Conservation (phyloP, 1,140 invertebrate species). For the Nymphalis io region DNA sequence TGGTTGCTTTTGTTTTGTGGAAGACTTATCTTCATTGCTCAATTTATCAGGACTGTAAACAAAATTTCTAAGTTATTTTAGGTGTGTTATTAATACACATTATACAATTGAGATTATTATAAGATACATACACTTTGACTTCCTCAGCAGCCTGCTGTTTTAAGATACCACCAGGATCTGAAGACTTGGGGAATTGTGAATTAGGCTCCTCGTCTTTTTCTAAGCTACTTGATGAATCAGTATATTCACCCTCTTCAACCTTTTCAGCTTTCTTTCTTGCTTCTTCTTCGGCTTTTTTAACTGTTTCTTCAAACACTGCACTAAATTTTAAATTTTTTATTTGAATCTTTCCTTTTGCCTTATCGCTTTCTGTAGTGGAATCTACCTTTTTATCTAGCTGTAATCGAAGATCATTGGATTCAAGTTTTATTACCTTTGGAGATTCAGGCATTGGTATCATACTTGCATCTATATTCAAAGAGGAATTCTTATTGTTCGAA, state of each 20-base stretch:
- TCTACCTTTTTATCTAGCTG: slow-evolving; percentile 60
- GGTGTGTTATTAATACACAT: too few relatives aligned
- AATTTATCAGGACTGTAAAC: slow-evolving; percentile 39
- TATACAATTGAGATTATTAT: not conserved
- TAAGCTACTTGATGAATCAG: slow-evolving; percentile 82
- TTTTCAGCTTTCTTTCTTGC: slow-evolving; percentile 82
- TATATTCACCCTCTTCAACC: slow-evolving; percentile 84
- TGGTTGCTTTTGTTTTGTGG: slow-evolving; percentile 52
- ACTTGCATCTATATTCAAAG: slow-evolving; percentile 51
- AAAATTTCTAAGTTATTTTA: not conserved
- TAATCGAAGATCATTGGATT: slow-evolving; percentile 43
- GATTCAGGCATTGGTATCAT: slow-evolving; percentile 67
- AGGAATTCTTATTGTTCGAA: slow-evolving; percentile 20
- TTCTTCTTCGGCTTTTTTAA: slow-evolving; percentile 85
- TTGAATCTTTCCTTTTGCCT: slow-evolving; percentile 78
- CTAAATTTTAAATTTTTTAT: slow-evolving; percentile 86
- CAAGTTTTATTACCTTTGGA: slow-evolving; percentile 48
- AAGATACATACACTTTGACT: slow-evolving; percentile 66
- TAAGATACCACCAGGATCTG: slow-evolving; percentile 74
- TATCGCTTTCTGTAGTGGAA: slow-evolving; percentile 55
- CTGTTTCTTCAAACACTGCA: slow-evolving; percentile 84
- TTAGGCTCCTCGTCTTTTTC: slow-evolving; percentile 77
- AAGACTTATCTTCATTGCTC: slow-evolving; percentile 54
- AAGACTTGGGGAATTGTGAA: slow-evolving; percentile 73
- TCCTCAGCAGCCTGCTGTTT: slow-evolving; percentile 77